phyloP scores from a whole-genome alignment of 37 sponge, comb jelly and placozoan genomes.

The Haliclona indistincta region DNA sequence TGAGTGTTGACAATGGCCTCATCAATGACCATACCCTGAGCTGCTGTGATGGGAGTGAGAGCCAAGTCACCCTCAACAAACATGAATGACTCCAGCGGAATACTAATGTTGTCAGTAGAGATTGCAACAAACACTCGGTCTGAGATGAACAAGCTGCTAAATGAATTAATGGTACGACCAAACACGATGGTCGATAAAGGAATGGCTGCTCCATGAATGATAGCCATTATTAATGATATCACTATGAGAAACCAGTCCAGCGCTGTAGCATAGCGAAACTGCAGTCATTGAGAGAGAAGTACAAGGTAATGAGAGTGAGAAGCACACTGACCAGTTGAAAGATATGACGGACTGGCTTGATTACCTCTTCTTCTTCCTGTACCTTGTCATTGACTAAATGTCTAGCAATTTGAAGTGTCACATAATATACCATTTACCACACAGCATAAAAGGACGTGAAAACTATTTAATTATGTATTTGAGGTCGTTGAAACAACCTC shows the following conservation, averaged over 20 bases:
- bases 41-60: no score
- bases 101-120: background rate
- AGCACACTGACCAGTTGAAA: no score
- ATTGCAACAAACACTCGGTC: background rate
- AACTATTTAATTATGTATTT: no score
- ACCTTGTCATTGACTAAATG: background rate
- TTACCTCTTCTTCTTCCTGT: background rate
- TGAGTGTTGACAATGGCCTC: no score
- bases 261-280: slow-evolving; percentile 75
- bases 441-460: no score
- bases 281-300: background rate
- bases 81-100: background rate
- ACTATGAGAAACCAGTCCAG: slow-evolving; percentile 67
- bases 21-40: no score
- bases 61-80: background rate
- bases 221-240: slow-evolving; percentile 56
- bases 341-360: no score
- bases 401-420: no score
- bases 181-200: slow-evolving; percentile 67
- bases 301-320: background rate
- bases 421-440: no score
- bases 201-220: slow-evolving; percentile 53
- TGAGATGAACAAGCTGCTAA: slow-evolving; percentile 41
- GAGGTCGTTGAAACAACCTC: no score
- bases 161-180: slow-evolving; percentile 59